phyloP scores from a whole-genome alignment of 2,888 invertebrate genomes.

The Platycheirus rosarum region DNA sequence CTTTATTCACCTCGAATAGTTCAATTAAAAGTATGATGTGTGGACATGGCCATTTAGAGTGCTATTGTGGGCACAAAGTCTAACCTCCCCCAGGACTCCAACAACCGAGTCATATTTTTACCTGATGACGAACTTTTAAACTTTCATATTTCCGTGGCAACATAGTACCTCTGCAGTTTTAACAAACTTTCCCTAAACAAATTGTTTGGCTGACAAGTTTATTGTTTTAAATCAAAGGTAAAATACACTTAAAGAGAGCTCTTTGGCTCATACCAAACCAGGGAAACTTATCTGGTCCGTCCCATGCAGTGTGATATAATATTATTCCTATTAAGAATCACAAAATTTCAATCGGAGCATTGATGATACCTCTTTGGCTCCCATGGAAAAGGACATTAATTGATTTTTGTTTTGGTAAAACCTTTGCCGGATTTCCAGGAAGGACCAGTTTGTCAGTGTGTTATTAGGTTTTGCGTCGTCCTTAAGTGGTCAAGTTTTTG shows the following conservation, averaged over 20 bases:
- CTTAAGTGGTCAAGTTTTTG: no score
- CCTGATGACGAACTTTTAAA: not conserved
- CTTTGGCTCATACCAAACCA: no score
- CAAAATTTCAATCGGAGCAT: no score
- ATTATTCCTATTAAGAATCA: not conserved
- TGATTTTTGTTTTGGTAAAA: slow-evolving; percentile 19
- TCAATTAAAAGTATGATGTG: slow-evolving; percentile 14
- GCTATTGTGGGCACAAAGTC: not conserved
- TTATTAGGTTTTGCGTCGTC: slow-evolving; percentile 48
- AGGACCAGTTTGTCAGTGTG: slow-evolving; percentile 18
- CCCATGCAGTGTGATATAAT: not conserved
- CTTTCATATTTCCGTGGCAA: slow-evolving; percentile 14
- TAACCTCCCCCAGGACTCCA: not conserved
- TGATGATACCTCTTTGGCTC: not conserved
- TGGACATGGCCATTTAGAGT: not conserved
- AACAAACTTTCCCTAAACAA: not conserved
- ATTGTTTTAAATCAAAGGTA: slow-evolving; percentile 10
- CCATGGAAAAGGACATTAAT: slow-evolving; percentile 10
- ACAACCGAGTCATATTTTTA: not conserved
- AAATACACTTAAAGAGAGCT: no score
- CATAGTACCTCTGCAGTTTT: not conserved
- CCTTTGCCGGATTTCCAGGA: not conserved
- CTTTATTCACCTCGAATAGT: slow-evolving; percentile 1
- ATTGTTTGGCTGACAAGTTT: slow-evolving; percentile 11
- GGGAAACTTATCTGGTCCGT: not conserved